These are phyloP conservation scores for Luscinia luscinia DNA, from an alignment of 2,797 vertebrate genomes.

Conservation along the genomic window DNA sequence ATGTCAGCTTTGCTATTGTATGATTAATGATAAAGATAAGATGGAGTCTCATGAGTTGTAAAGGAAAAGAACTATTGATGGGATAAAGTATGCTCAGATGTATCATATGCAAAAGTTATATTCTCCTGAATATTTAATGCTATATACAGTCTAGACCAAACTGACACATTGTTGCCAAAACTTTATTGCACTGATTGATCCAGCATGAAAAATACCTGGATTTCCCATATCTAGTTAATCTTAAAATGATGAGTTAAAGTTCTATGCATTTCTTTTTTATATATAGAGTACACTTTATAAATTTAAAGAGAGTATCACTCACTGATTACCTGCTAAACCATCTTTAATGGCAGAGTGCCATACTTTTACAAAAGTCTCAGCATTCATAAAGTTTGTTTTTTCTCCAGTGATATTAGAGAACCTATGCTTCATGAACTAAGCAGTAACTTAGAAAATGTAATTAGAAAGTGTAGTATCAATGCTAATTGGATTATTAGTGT, in stretches of 20 bases:
- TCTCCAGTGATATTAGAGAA: background rate
- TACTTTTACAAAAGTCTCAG: background rate
- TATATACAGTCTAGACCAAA: slow-evolving; percentile 31
- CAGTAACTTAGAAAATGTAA: background rate
- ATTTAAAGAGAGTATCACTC: background rate
- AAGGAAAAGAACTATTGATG: slow-evolving; percentile 50
- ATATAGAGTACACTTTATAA: background rate
- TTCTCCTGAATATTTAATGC: slow-evolving; percentile 28
- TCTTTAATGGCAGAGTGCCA: background rate
- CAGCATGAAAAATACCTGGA: background rate
- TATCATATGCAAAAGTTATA: background rate
- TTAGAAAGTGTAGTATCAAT: background rate
- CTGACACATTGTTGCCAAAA: slow-evolving; percentile 4
- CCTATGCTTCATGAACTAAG: background rate
- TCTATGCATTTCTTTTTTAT: background rate
- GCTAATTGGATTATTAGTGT: background rate
- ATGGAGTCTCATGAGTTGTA: background rate
- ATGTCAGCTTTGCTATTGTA: slow-evolving; percentile 25
- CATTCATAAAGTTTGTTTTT: background rate
- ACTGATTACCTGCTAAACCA: background rate
- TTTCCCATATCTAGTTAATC: background rate
- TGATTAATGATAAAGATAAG: slow-evolving; percentile 57
- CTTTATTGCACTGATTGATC: background rate
- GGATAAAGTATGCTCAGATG: slow-evolving; percentile 23
- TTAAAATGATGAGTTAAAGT: background rate